These are phyloP conservation scores for Myotis planiceps DNA, from an alignment of 2,797 vertebrate species.

Conservation along the genomic window DNA sequence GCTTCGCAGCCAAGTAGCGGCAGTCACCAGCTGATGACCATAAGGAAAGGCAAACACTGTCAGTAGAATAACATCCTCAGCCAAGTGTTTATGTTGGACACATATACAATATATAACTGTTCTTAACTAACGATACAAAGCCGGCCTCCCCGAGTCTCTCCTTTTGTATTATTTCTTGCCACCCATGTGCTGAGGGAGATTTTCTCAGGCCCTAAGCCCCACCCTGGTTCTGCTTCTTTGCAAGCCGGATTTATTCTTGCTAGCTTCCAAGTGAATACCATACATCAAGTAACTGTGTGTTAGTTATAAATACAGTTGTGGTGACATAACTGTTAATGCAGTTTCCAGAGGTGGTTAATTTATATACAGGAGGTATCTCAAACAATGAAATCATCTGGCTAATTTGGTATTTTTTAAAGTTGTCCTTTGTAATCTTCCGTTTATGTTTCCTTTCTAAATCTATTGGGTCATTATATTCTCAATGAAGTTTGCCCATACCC, in stretches of 20 bases:
- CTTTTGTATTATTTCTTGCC: slow-evolving; percentile 77
- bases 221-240: slow-evolving; percentile 65
- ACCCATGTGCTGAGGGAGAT: slow-evolving; percentile 74
- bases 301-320: slow-evolving; percentile 51
- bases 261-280: slow-evolving; percentile 58
- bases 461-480: background rate
- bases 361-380: background rate
- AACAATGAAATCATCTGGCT: slow-evolving; percentile 50
- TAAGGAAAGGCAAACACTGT: slow-evolving; percentile 79
- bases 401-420: slow-evolving; percentile 30
- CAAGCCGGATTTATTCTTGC: slow-evolving; percentile 72
- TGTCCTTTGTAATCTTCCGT: background rate
- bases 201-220: slow-evolving; percentile 70
- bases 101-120: slow-evolving; percentile 60
- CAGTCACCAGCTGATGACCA: slow-evolving; percentile 81
- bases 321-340: background rate
- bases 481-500: background rate
- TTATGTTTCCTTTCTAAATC: slow-evolving; percentile 27
- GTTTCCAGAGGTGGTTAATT: slow-evolving; percentile 47
- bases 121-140: slow-evolving; percentile 79
- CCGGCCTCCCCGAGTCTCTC: slow-evolving; percentile 58
- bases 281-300: slow-evolving; percentile 52
- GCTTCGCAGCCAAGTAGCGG: slow-evolving; percentile 70
- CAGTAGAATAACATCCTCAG: slow-evolving; percentile 78
- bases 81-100: slow-evolving; percentile 81